phyloP scores from a whole-genome alignment of 2,888 invertebrate species.

The Elmis aenea region DNA sequence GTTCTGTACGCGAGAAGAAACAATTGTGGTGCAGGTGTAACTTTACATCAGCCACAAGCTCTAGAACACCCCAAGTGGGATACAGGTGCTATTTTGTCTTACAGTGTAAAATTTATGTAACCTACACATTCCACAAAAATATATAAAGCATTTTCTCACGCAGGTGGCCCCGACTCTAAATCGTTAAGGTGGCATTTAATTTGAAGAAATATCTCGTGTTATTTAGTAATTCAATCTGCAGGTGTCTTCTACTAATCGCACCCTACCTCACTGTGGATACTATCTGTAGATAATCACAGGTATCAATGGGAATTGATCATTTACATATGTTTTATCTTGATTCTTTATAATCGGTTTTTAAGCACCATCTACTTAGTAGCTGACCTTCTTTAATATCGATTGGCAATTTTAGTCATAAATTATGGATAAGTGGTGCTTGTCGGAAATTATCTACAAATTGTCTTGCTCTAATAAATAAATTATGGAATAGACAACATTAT shows the following conservation, averaged over 20 bases:
- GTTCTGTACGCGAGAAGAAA: too few relatives aligned
- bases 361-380: conserved; percentile 9
- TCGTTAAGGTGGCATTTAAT: conserved; percentile 27
- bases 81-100: conserved; percentile 24
- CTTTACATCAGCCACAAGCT: conserved; percentile 8
- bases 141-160: conserved; percentile 24
- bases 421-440: conserved; percentile 3
- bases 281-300: conserved; percentile 23
- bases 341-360: conserved; percentile 23
- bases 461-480: too few relatives aligned
- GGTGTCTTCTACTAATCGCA: conserved; percentile 24
- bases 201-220: conserved; percentile 24
- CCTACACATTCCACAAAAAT: conserved; percentile 25
- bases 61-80: conserved; percentile 7
- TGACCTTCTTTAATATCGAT: too few relatives aligned
- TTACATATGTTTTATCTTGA: conserved; percentile 22
- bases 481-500: too few relatives aligned
- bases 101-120: conserved; percentile 25
- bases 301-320: conserved; percentile 23
- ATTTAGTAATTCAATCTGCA: conserved; percentile 23
- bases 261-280: conserved; percentile 17
- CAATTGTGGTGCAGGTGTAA: conserved; percentile 23
- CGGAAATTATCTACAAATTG: too few relatives aligned
- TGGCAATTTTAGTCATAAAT: too few relatives aligned
- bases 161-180: conserved; percentile 23